These are phyloP conservation scores for Bombus waltoni DNA, from an alignment of 1,140 invertebrate species.

Conservation along the genomic window DNA sequence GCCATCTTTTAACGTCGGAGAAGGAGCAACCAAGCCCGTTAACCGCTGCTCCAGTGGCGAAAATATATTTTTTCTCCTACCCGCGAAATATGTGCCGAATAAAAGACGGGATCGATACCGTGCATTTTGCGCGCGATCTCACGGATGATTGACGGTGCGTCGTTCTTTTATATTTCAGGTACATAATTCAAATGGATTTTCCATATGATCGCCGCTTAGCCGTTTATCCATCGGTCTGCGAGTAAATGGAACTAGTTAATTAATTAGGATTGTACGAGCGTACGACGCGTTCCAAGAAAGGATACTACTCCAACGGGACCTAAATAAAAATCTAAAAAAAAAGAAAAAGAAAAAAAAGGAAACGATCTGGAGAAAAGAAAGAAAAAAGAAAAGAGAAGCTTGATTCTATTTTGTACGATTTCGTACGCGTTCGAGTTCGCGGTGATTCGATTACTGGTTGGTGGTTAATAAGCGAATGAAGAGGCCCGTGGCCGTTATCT, in stretches of 20 bases:
- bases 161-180: constrained; percentile 59
- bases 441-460: neutral
- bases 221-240: constrained; percentile 5
- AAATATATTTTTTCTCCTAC: neutral
- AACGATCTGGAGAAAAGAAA: too few relatives aligned
- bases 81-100: neutral
- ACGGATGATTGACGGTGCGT: constrained; percentile 32
- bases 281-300: neutral
- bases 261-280: neutral
- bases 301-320: neutral
- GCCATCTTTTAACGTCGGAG: too few relatives aligned
- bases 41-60: neutral
- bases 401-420: too few relatives aligned
- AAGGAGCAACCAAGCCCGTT: neutral
- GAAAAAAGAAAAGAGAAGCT: neutral
- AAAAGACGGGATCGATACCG: neutral
- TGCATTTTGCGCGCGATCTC: constrained; percentile 6
- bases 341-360: too few relatives aligned
- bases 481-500: constrained; percentile 27
- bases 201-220: constrained; percentile 1
- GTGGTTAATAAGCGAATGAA: neutral
- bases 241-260: constrained; percentile 49
- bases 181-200: constrained; percentile 47
- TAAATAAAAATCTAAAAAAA: neutral
- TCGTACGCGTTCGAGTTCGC: too few relatives aligned